Percentiles rank a stretch among this genome's conserved stretches.
Evolutionary conservation across 2,113 vertebrate genomes (phyloP).

Genomic region (Pagrus major): DNA sequence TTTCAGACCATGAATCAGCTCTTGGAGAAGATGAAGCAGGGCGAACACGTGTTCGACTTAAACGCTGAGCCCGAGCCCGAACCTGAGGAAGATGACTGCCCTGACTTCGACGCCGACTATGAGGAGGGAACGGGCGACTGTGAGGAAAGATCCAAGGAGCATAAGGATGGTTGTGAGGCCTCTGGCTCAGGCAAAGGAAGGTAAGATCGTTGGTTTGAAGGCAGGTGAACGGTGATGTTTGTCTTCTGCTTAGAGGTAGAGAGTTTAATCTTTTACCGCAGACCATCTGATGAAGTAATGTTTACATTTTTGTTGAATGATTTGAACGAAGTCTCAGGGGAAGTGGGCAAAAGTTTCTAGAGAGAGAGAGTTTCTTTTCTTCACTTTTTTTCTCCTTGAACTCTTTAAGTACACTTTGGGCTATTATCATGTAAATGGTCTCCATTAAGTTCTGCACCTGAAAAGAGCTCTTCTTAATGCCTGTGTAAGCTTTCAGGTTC

Average conservation of each 20-base stretch:
- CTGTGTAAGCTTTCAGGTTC: neutral
- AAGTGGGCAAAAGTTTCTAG: neutral
- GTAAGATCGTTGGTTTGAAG: constrained; percentile 53
- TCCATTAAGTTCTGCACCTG: neutral
- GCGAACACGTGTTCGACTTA: constrained; percentile 90
- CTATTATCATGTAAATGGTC: neutral
- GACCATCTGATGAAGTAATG: neutral
- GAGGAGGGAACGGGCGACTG: constrained; percentile 68
- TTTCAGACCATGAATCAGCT: constrained; percentile 89
- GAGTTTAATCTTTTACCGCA: neutral
- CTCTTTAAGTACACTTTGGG: neutral
- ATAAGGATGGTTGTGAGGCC: constrained; percentile 75
- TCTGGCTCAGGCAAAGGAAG: constrained; percentile 70
- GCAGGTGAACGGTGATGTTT: neutral
- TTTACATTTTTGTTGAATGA: neutral
- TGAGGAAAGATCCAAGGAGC: constrained; percentile 74
- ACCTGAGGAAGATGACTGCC: constrained; percentile 68
- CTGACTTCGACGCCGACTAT: constrained; percentile 85
- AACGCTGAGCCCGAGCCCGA: constrained; percentile 79
- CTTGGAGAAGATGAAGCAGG: constrained; percentile 91
- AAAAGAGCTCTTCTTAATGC: neutral
- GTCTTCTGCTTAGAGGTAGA: neutral
- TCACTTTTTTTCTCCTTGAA: neutral
- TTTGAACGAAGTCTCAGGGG: neutral
- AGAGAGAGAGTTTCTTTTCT: neutral